Evolutionary conservation across 53 echinoderm and acorn worm genomes (phyloP).

Genomic region (Henricia sp.): DNA sequence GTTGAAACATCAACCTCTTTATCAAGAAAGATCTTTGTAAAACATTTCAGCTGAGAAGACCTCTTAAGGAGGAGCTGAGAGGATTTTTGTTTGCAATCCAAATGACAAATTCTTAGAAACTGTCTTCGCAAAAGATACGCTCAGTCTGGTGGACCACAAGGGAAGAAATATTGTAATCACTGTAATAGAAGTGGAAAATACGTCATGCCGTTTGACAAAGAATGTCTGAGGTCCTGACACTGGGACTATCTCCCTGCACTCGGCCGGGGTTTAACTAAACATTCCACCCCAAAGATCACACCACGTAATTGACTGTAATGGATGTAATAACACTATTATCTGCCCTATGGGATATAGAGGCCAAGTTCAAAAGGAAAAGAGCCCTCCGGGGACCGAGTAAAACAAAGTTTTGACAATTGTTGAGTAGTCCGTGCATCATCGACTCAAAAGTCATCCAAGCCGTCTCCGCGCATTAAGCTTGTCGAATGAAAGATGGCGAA

Average conservation of each 20-base stretch:
- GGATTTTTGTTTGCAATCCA: no score
- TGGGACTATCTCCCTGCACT: not conserved
- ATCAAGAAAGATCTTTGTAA: no score
- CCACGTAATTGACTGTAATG: slow-evolving; percentile 56
- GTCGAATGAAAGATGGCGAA: not conserved
- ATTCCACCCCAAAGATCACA: slow-evolving; percentile 30
- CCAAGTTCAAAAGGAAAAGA: slow-evolving; percentile 31
- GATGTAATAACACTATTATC: slow-evolving; percentile 53
- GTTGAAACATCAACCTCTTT: no score
- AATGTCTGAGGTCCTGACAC: not conserved
- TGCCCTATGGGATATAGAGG: slow-evolving; percentile 30
- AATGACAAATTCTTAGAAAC: no score
- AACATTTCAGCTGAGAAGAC: no score
- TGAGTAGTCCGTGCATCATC: not conserved
- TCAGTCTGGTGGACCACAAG: not conserved
- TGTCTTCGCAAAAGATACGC: no score
- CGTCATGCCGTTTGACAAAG: not conserved
- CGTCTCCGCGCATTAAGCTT: not conserved
- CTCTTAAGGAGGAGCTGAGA: no score
- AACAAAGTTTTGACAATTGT: not conserved
- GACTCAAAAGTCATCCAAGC: not conserved
- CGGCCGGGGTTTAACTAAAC: slow-evolving; percentile 52
- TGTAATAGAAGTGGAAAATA: not conserved
- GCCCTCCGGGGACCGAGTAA: not conserved
- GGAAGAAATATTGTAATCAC: not conserved